A percentile compares a stretch with the other conserved stretches of the same genome.
phyloP scores from a whole-genome alignment of 2,797 vertebrate species.

The Sebastes hopkinsi region DNA sequence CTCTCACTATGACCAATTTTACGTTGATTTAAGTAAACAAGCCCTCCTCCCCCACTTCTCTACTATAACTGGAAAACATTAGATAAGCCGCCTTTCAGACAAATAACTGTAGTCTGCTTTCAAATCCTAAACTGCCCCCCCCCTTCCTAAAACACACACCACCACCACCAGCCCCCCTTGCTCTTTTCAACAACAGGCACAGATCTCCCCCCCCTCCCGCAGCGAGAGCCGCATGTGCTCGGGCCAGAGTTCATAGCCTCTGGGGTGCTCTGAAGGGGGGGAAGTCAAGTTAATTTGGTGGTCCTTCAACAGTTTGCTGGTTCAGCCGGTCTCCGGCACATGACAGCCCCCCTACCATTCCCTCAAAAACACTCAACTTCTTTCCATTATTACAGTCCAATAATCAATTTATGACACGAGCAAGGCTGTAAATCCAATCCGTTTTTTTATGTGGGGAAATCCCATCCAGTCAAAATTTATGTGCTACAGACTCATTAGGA shows the following conservation, averaged over 20 bases:
- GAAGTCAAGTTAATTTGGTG: conserved; percentile 82
- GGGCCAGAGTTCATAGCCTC: conserved; percentile 70
- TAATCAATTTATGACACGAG: conserved; percentile 52
- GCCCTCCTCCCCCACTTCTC: conserved; percentile 18
- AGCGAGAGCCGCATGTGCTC: conserved; percentile 78
- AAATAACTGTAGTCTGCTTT: conserved; percentile 76
- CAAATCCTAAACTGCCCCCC: conserved; percentile 69
- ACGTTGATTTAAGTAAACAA: conserved; percentile 68
- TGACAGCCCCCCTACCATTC: conserved; percentile 6
- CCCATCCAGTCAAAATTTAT: conserved; percentile 27
- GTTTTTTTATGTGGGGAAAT: conserved; percentile 42
- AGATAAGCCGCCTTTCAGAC: conserved; percentile 74
- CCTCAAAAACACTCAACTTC: conserved; percentile 61
- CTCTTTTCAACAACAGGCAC: conserved; percentile 73
- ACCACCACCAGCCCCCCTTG: conserved; percentile 32
- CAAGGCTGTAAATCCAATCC: conserved; percentile 42
- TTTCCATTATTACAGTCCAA: conserved; percentile 38
- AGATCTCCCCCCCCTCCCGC: conserved; percentile 68
- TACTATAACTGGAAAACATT: conserved; percentile 69
- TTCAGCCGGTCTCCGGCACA: conserved; percentile 69
- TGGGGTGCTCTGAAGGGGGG: conserved; percentile 73
- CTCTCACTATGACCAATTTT: conserved; percentile 67
- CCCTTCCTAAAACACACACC: conserved; percentile 29
- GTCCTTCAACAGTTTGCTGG: conserved; percentile 81
- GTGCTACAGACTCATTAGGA: conserved; percentile 31